Percentiles rank a stretch among this genome's conserved stretches.
These are phyloP conservation scores for Dione vanillae DNA, from an alignment of 2,888 invertebrate genomes.

Conservation along the genomic window DNA sequence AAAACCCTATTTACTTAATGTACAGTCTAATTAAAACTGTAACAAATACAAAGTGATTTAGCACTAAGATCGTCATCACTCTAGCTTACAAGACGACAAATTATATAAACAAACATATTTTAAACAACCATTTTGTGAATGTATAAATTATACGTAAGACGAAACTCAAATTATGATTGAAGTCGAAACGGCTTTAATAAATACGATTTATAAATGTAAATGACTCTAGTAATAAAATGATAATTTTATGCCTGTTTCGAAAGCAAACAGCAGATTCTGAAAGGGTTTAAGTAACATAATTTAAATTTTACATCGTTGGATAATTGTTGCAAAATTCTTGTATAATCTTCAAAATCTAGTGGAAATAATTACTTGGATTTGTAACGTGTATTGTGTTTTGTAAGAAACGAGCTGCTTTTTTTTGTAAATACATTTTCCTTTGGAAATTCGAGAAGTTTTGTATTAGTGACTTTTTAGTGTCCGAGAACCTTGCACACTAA, in stretches of 20 bases:
- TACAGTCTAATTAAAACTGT: too few relatives aligned
- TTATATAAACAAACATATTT: slow-evolving; percentile 40
- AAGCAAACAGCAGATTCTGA: not conserved
- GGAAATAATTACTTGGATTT: not conserved
- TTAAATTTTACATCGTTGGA: not conserved
- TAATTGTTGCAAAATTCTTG: slow-evolving; percentile 18
- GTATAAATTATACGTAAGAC: not conserved
- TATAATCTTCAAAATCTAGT: slow-evolving; percentile 1
- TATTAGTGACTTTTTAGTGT: too few relatives aligned
- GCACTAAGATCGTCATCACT: too few relatives aligned
- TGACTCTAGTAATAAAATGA: not conserved
- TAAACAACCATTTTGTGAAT: slow-evolving; percentile 12
- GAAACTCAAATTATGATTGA: not conserved
- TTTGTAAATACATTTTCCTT: too few relatives aligned
- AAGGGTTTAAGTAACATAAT: not conserved
- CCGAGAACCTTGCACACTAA: too few relatives aligned
- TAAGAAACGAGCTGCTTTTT: too few relatives aligned
- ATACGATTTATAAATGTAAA: slow-evolving; percentile 6
- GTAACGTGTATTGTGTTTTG: too few relatives aligned
- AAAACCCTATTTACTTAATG: too few relatives aligned
- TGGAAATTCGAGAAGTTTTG: too few relatives aligned
- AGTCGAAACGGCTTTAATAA: slow-evolving; percentile 7
- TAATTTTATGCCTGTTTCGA: slow-evolving; percentile 10
- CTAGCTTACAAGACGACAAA: slow-evolving; percentile 19
- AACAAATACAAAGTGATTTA: too few relatives aligned